phyloP scores from a whole-genome alignment of 2,113 vertebrate species.

The Xenus cinereus region DNA sequence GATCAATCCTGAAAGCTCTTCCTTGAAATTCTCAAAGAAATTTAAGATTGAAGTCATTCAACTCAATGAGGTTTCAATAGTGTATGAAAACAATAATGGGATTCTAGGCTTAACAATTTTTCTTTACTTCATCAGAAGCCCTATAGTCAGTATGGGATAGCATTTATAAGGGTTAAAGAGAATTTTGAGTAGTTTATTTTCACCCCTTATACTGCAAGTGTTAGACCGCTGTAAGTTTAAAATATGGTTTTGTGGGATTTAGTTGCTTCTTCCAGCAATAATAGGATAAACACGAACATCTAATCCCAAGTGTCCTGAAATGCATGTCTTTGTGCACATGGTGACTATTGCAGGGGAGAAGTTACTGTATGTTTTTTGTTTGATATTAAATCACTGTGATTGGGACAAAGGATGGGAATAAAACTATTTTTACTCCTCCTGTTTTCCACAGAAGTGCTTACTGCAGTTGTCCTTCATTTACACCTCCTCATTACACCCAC shows the following conservation, averaged over 20 bases:
- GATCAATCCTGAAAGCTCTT: neutral
- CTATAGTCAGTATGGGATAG: neutral
- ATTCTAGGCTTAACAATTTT: neutral
- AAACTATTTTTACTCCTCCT: neutral
- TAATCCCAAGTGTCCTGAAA: neutral
- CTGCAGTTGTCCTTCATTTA: constrained; percentile 3
- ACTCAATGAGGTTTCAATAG: neutral
- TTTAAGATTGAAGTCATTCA: neutral
- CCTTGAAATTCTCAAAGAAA: neutral
- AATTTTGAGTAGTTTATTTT: neutral
- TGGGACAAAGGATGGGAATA: neutral
- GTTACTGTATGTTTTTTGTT: neutral
- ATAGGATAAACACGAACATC: neutral
- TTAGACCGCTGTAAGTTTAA: neutral
- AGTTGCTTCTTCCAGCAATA: neutral
- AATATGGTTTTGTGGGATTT: neutral
- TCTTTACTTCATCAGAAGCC: neutral
- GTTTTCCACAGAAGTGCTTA: neutral
- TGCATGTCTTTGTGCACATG: neutral
- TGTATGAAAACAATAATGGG: neutral
- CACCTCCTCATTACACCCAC: neutral
- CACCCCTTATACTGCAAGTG: neutral
- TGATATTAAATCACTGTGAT: neutral
- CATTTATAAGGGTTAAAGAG: neutral
- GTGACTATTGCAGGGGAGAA: neutral